phyloP scores from a whole-genome alignment of 2,797 vertebrate genomes.

The Schizopygopsis pylzovi region DNA sequence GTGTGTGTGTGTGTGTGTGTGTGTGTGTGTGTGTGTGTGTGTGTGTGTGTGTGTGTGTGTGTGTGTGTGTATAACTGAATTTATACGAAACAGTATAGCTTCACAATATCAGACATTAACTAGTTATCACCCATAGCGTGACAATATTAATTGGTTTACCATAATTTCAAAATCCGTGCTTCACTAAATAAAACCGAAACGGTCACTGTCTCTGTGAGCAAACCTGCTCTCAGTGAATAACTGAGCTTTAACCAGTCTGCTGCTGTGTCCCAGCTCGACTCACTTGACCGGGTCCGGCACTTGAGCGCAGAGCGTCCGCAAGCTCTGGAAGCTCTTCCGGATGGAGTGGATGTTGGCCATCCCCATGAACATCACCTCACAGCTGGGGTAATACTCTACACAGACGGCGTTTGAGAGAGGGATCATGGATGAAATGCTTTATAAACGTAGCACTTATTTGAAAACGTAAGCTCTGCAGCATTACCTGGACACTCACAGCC shows the following conservation, averaged over 20 bases:
- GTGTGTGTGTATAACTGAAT: too few relatives aligned
- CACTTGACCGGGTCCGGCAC: constrained; percentile 97
- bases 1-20: too few relatives aligned
- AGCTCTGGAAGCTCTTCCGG: constrained; percentile 96
- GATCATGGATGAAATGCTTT: not conserved
- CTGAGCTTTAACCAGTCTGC: not conserved
- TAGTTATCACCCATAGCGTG: not conserved
- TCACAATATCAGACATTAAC: too few relatives aligned
- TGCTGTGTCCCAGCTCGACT: constrained; percentile 16
- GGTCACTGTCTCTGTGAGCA: not conserved
- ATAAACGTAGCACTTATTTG: not conserved
- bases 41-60: too few relatives aligned
- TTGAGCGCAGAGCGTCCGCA: constrained; percentile 95
- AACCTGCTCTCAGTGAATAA: not conserved
- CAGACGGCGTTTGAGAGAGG: not conserved
- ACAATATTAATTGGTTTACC: not conserved
- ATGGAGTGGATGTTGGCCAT: constrained; percentile 99
- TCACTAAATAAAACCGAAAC: not conserved
- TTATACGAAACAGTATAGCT: too few relatives aligned
- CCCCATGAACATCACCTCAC: constrained; percentile 98
- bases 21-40: too few relatives aligned
- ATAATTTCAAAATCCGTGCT: not conserved
- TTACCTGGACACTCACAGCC: constrained; percentile 98
- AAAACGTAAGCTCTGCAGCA: constrained; percentile 46
- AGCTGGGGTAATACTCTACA: constrained; percentile 98